These are phyloP conservation scores for Atta colombica DNA, from an alignment of 1,140 invertebrate species.

Conservation along the genomic window DNA sequence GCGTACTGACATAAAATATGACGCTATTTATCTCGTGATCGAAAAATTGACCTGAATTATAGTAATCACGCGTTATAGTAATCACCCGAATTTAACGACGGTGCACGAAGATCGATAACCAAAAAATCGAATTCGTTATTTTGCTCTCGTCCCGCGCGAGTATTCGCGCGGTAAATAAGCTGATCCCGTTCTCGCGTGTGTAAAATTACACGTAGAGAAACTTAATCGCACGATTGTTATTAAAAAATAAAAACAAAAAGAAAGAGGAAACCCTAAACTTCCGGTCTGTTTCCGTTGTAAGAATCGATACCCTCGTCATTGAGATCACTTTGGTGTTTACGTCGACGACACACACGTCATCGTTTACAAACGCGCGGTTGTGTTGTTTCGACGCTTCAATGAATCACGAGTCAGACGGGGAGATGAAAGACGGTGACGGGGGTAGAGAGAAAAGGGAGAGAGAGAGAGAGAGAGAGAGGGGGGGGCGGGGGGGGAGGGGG, in stretches of 20 bases:
- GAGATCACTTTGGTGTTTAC: slow-evolving; percentile 43
- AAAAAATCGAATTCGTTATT: slow-evolving; percentile 9
- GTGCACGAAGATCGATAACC: neutral
- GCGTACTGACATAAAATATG: neutral
- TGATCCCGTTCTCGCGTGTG: neutral
- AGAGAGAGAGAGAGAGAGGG: neutral
- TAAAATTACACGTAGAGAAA: slow-evolving; percentile 4
- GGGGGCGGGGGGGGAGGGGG: neutral
- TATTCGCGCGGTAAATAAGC: slow-evolving; percentile 1
- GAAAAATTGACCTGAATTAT: slow-evolving; percentile 1
- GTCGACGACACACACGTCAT: slow-evolving; percentile 32
- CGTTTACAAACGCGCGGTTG: slow-evolving; percentile 29
- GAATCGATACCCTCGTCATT: slow-evolving; percentile 48
- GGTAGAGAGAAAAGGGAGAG: neutral
- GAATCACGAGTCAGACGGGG: slow-evolving; percentile 12
- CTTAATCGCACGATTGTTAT: neutral
- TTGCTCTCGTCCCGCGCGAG: neutral
- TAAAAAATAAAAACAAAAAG: neutral
- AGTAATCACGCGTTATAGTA: slow-evolving; percentile 14
- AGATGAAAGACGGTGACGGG: neutral
- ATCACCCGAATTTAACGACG: neutral
- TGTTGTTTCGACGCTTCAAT: slow-evolving; percentile 49
- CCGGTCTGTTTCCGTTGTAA: neutral
- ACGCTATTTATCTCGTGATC: neutral
- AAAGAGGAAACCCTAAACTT: slow-evolving; percentile 23